Conservation (phyloP, 2,888 invertebrate species). For the Pachymerium ferrugineum region DNA sequence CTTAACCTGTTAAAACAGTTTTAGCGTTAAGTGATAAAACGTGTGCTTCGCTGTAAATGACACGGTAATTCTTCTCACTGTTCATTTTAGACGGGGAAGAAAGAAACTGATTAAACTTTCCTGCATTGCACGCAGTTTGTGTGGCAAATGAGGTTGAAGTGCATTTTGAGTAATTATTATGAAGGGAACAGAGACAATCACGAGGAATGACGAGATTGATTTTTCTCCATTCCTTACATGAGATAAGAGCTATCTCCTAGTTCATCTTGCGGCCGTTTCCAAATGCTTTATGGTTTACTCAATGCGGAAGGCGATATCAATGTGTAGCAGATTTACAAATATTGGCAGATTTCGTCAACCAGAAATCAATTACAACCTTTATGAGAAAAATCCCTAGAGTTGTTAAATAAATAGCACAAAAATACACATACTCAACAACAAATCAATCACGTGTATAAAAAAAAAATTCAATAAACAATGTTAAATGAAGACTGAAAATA, state of each 20-base stretch:
- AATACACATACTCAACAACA: too few relatives aligned
- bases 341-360: too few relatives aligned
- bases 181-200: slow-evolving; percentile 2
- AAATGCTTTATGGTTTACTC: too few relatives aligned
- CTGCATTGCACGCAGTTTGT: slow-evolving; percentile 13
- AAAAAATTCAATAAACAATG: too few relatives aligned
- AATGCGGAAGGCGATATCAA: too few relatives aligned
- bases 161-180: slow-evolving; percentile 9
- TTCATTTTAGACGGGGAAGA: neutral
- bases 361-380: too few relatives aligned
- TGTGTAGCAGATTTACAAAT: too few relatives aligned
- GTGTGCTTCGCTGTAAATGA: slow-evolving; percentile 9
- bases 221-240: neutral
- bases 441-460: too few relatives aligned
- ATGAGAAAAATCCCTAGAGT: too few relatives aligned
- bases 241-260: neutral
- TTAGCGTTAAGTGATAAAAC: slow-evolving; percentile 13
- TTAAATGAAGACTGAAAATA: too few relatives aligned
- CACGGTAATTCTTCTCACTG: neutral
- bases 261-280: neutral
- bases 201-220: neutral
- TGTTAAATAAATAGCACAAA: too few relatives aligned
- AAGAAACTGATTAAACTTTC: slow-evolving; percentile 13
- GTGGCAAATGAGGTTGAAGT: slow-evolving; percentile 7
- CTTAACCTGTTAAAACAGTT: slow-evolving; percentile 13